Base-by-base conservation (phyloP, 2,888 invertebrate species). In the Cylindroiulus punctatus region DNA sequence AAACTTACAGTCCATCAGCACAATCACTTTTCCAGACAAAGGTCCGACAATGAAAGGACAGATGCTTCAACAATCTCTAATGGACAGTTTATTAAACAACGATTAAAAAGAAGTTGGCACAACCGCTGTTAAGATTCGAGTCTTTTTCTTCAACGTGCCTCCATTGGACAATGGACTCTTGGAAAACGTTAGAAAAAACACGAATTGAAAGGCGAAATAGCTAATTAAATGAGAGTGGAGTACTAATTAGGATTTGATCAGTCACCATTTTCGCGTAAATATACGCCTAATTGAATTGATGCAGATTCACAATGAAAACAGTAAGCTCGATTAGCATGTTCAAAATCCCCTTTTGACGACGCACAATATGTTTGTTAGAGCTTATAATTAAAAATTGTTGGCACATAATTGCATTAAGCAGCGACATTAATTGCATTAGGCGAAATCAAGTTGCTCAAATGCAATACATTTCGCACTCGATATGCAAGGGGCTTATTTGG, bases 271-370 rank as follows among this genome's bases (percentile, higher is more conserved):
- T 76, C 76, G 76, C 26, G 30, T 76, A 76, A 76, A 76, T 76
- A 30, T 76, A 76, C 76, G 76, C 76, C 76, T 76, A 76, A 76
- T 76, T 76, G 76, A 76, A 76, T 76, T 76, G 76, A 76, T 76
- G 76, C 30, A 76, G 76, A 76, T 76, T 76, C 76, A 76, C 76
- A 76, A 76, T 76, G 76, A 76, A 76, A 76, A 76, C 76, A 76
- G 76, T 76, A 76, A 76, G 76, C 76, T 76, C 76, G 76, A 76
- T 76, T 76, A 76, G 76, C 76, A 76, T 76, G 76, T 76, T 76
- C 76, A 76, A 76, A 76, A 76, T 76, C 76, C 26, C 8, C 76
- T 76, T 76, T 76, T 76, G 76, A 76, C 76, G 26, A 76, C 22
- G 76, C 76, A 76, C 76, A 76, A 76, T 76, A 76, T 76, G 76